These are phyloP conservation scores for Aradophagus sp. DNA, from an alignment of 1,140 invertebrate genomes.

Conservation along the genomic window DNA sequence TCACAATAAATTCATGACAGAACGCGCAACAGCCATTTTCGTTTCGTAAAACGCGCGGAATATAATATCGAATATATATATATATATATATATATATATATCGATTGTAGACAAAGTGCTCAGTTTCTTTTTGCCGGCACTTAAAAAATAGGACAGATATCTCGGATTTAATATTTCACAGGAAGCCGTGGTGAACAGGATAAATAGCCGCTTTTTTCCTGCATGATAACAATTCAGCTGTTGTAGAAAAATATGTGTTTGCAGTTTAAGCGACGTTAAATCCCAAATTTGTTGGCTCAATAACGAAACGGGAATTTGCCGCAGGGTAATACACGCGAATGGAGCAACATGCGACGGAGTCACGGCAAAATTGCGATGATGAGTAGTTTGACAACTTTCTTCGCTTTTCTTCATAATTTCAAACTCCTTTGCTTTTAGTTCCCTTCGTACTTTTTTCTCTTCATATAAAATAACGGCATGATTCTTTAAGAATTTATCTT, in stretches of 20 bases:
- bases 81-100: constrained; percentile 31
- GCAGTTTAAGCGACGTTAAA: constrained; percentile 16
- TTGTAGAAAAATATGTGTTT: constrained; percentile 33
- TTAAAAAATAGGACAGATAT: constrained; percentile 24
- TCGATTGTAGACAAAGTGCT: constrained; percentile 28
- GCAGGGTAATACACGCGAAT: constrained; percentile 10
- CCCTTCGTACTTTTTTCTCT: too few relatives aligned
- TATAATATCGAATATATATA: constrained; percentile 19
- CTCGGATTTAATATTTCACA: constrained; percentile 34
- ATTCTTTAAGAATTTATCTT: too few relatives aligned
- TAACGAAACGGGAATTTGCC: constrained; percentile 6
- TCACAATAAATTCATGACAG: too few relatives aligned
- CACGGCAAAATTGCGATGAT: constrained; percentile 8
- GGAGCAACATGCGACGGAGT: constrained; percentile 16
- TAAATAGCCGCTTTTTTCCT: constrained; percentile 28
- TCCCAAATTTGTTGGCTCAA: constrained; percentile 19
- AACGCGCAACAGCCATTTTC: constrained; percentile 7
- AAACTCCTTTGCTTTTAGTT: too few relatives aligned
- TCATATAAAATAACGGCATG: too few relatives aligned
- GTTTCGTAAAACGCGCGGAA: neutral
- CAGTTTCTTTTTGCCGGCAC: constrained; percentile 15
- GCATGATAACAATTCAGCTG: constrained; percentile 24
- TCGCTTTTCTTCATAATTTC: too few relatives aligned
- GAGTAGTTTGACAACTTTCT: too few relatives aligned
- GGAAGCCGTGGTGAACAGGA: constrained; percentile 29